Conservation (phyloP, 1,140 invertebrate genomes). For the Zaprionus lachaisei region DNA sequence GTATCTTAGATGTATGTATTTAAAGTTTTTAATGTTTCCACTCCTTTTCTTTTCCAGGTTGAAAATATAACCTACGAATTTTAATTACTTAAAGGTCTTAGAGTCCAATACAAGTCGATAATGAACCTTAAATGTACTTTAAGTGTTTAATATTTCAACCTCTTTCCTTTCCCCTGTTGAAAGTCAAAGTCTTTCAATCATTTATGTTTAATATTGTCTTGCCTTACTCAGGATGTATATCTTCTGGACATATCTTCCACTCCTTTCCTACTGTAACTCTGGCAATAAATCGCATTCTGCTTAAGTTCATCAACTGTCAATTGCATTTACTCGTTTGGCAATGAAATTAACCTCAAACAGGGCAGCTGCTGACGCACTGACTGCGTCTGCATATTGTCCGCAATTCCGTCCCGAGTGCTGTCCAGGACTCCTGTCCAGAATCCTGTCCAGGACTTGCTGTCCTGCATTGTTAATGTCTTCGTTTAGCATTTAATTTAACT, state of each 20-base stretch:
- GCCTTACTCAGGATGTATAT: too few relatives aligned
- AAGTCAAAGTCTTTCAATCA: not conserved
- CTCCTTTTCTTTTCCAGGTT: too few relatives aligned
- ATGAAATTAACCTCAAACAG: slow-evolving; percentile 35
- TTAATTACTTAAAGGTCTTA: too few relatives aligned
- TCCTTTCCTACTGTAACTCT: not conserved
- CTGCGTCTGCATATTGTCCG: not conserved
- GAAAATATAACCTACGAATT: too few relatives aligned
- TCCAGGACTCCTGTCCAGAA: not conserved
- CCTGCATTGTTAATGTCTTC: slow-evolving; percentile 60
- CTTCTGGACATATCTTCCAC: not conserved
- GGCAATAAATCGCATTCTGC: slow-evolving; percentile 4
- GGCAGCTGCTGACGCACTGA: slow-evolving; percentile 12
- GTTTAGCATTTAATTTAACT: slow-evolving; percentile 72
- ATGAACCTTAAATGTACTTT: too few relatives aligned
- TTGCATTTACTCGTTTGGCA: slow-evolving; percentile 27
- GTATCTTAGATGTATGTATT: not conserved
- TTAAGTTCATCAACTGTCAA: slow-evolving; percentile 21
- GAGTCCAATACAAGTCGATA: too few relatives aligned
- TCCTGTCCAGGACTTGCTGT: slow-evolving; percentile 17
- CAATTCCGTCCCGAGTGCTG: not conserved
- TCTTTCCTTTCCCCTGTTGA: not conserved
- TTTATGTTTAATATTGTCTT: not conserved
- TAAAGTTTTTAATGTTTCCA: rapidly evolving
- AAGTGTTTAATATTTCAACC: too few relatives aligned